A percentile compares a stretch with the other conserved stretches of the same genome.
Conservation (phyloP, 2,797 vertebrate genomes). For the Champsocephalus gunnari region DNA sequence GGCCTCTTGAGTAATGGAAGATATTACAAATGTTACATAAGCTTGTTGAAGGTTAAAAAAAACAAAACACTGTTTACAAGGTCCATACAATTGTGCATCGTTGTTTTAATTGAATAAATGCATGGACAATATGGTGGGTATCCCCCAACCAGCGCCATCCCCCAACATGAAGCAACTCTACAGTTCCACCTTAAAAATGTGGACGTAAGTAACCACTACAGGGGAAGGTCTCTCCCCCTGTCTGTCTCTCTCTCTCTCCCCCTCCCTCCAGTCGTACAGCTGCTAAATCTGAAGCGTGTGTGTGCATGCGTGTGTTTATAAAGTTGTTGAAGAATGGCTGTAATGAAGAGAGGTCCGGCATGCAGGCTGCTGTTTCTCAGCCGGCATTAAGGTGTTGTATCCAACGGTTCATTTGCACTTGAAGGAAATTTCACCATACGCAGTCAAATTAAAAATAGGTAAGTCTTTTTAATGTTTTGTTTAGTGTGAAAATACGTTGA, state of each 20-base stretch:
- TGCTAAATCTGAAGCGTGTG: conserved; percentile 4
- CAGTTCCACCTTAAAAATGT: conserved; percentile 76
- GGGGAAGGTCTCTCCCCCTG: conserved; percentile 20
- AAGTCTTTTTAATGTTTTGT: conserved; percentile 24
- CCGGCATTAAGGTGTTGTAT: conserved; percentile 1
- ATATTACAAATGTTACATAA: neutral
- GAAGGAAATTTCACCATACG: conserved; percentile 3
- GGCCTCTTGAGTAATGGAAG: neutral
- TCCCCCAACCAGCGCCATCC: neutral
- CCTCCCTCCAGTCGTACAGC: conserved; percentile 46
- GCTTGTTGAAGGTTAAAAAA: neutral
- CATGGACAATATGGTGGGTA: neutral
- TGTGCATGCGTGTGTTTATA: conserved; percentile 20
- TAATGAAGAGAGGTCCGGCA: conserved; percentile 10
- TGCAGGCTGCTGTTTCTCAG: neutral
- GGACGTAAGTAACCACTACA: conserved; percentile 2
- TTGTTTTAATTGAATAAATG: neutral
- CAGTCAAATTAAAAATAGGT: conserved; percentile 36
- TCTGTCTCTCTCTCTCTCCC: neutral
- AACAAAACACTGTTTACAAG: neutral
- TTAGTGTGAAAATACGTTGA: neutral
- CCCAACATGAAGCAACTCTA: neutral
- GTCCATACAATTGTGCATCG: too few relatives aligned
- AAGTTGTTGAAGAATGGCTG: conserved; percentile 28
- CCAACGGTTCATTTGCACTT: neutral